Percentiles rank a stretch among this genome's conserved stretches.
These are phyloP conservation scores for Tragelaphus imberbis DNA, from an alignment of 2,113 vertebrate species.

Conservation along the genomic window DNA sequence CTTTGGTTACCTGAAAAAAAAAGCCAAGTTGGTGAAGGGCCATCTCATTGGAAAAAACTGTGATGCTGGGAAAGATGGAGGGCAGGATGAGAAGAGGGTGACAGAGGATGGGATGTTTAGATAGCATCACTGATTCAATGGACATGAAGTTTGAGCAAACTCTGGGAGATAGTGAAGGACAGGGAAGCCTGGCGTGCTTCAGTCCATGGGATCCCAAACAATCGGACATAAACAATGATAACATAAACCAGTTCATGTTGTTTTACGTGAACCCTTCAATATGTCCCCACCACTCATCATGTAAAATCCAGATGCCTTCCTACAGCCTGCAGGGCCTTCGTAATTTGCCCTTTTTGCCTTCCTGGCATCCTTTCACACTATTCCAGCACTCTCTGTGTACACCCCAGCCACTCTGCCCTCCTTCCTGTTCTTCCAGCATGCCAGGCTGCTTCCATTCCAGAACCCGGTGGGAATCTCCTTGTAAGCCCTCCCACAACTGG, in stretches of 20 bases:
- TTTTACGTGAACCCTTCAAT: background rate
- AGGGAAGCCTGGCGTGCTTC: background rate
- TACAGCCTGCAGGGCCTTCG: background rate
- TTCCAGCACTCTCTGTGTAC: accelerated
- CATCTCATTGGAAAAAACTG: background rate
- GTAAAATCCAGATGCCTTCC: background rate
- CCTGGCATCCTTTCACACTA: no score
- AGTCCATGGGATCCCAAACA: background rate
- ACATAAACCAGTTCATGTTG: background rate
- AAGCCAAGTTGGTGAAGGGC: background rate
- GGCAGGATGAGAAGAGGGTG: background rate
- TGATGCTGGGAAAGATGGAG: background rate
- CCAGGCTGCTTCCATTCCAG: background rate
- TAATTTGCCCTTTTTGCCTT: background rate
- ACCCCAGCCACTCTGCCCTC: background rate
- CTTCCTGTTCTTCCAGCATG: background rate
- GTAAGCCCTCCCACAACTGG: background rate
- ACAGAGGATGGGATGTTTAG: background rate
- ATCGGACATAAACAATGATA: background rate
- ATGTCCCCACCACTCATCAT: background rate
- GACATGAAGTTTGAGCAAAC: background rate
- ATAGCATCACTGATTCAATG: background rate
- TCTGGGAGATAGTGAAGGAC: background rate
- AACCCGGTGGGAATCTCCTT: no score
- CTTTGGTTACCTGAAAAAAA: background rate